These are phyloP conservation scores for Keiferia lycopersicella DNA, from an alignment of 2,888 invertebrate genomes.

Conservation along the genomic window DNA sequence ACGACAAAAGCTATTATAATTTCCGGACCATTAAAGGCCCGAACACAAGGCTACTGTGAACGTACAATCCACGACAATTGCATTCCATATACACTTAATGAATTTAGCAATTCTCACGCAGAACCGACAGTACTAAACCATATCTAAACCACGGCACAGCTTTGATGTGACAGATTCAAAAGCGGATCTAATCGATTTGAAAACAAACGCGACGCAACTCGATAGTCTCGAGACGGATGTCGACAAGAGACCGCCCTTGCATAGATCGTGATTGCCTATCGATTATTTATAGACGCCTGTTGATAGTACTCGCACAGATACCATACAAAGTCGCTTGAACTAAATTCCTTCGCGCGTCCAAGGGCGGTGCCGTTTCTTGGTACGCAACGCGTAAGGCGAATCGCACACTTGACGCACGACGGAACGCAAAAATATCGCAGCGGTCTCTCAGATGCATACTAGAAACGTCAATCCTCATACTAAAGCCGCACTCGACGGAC, in stretches of 20 bases:
- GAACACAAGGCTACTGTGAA: slow-evolving; percentile 70
- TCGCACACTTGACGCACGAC: no score
- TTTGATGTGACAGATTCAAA: slow-evolving; percentile 64
- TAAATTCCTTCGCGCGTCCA: slow-evolving; percentile 26
- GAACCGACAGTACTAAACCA: neutral
- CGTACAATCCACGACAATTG: slow-evolving; percentile 67
- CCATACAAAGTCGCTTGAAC: slow-evolving; percentile 23
- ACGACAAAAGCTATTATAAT: slow-evolving; percentile 66
- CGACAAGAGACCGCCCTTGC: slow-evolving; percentile 69
- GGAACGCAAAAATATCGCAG: no score
- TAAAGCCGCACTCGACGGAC: no score
- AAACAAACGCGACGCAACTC: slow-evolving; percentile 45
- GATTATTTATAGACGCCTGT: slow-evolving; percentile 18
- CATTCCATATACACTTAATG: slow-evolving; percentile 59
- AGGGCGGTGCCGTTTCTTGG: slow-evolving; percentile 22
- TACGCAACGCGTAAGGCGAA: slow-evolving; percentile 23
- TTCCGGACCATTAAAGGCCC: slow-evolving; percentile 71
- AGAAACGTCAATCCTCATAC: no score
- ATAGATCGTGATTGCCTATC: slow-evolving; percentile 37
- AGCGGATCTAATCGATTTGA: slow-evolving; percentile 73
- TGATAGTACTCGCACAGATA: slow-evolving; percentile 1
- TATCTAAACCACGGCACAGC: slow-evolving; percentile 38
- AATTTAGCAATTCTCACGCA: slow-evolving; percentile 59
- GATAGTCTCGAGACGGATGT: slow-evolving; percentile 71
- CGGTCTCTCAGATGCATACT: no score